These are phyloP conservation scores for Echinarachnius parma DNA, from an alignment of 53 echinoderm and acorn worm genomes.

Conservation along the genomic window DNA sequence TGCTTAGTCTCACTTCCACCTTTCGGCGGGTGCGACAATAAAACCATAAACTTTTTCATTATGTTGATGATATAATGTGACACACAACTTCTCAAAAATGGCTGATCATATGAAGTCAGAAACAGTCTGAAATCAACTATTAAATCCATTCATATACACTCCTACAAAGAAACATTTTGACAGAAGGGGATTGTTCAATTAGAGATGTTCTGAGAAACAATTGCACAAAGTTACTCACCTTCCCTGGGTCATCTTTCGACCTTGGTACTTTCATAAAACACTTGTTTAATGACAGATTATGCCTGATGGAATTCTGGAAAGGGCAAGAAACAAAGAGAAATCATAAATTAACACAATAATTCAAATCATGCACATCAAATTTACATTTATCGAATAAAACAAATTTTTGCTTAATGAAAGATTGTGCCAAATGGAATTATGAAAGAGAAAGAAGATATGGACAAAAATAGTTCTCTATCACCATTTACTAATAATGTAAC, in stretches of 20 bases:
- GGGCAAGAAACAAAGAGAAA: background rate
- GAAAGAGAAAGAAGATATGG: background rate
- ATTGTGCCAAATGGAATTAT: background rate
- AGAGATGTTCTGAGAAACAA: too few species aligned
- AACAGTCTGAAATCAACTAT: too few species aligned
- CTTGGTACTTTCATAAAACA: slow-evolving; percentile 99
- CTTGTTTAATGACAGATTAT: slow-evolving; percentile 97
- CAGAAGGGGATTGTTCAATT: too few species aligned
- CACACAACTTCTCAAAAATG: too few species aligned
- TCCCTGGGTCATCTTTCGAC: slow-evolving; percentile 99
- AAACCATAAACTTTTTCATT: too few species aligned
- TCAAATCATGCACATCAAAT: background rate
- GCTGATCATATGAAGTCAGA: too few species aligned
- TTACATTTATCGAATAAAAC: background rate
- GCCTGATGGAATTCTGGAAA: slow-evolving; percentile 96
- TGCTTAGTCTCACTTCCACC: too few species aligned
- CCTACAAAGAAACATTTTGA: too few species aligned
- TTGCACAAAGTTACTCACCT: slow-evolving; percentile 85
- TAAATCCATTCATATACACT: too few species aligned
- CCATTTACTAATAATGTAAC: background rate
- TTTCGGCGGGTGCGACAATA: too few species aligned
- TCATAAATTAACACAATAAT: background rate
- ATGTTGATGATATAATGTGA: too few species aligned
- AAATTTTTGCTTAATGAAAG: background rate
- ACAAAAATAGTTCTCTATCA: too few species aligned